These are phyloP conservation scores for Catonia carolina DNA, from an alignment of 2,888 invertebrate genomes.

Conservation along the genomic window DNA sequence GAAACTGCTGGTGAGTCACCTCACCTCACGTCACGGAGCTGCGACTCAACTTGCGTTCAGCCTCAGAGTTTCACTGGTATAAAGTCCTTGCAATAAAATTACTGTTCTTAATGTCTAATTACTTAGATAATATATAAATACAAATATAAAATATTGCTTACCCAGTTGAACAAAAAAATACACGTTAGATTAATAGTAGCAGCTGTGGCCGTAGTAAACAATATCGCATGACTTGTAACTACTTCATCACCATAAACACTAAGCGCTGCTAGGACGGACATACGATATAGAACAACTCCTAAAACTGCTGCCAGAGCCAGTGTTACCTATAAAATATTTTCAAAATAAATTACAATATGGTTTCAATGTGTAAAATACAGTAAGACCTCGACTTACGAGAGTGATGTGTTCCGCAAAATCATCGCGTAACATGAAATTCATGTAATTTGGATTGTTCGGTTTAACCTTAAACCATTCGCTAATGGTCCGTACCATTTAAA, in stretches of 20 bases:
- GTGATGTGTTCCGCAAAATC: no score
- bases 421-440: no score
- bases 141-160: conserved; percentile 41
- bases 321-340: conserved; percentile 48
- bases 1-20: no score
- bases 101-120: no score
- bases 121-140: neutral
- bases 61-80: no score
- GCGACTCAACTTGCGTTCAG: no score
- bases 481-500: no score
- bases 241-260: conserved; percentile 52
- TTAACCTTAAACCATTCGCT: no score
- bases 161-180: conserved; percentile 83
- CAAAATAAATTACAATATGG: neutral
- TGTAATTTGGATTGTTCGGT: no score
- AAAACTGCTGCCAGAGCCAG: conserved; percentile 85
- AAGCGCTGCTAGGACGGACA: conserved; percentile 70
- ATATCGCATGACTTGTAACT: conserved; percentile 66
- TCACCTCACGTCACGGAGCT: no score
- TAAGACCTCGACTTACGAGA: no score
- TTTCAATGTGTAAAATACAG: neutral
- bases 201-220: conserved; percentile 85
- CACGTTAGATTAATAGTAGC: conserved; percentile 86
- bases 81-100: no score
- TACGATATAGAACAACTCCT: conserved; percentile 87